A percentile compares a stretch with the other conserved stretches of the same genome.
These are phyloP conservation scores for Leptodactylus fallax DNA, from an alignment of 2,797 vertebrate species.

Conservation along the genomic window DNA sequence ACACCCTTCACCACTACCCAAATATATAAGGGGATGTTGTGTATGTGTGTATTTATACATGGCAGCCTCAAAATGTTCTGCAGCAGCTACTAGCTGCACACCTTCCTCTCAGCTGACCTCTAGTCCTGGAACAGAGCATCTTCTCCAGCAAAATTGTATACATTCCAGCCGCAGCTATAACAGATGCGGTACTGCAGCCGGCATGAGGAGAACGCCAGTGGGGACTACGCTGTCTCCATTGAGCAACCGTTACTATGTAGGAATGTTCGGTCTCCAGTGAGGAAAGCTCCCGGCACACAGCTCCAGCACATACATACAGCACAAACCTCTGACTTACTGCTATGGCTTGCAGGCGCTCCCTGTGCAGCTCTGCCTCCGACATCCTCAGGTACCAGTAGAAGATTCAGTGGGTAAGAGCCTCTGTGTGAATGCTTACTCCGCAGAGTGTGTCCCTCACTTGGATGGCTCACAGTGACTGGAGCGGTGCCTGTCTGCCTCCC, in stretches of 20 bases:
- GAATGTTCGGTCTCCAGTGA: slow-evolving; percentile 31
- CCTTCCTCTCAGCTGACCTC: too few species aligned
- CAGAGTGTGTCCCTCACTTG: slow-evolving; percentile 65
- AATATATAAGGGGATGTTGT: background rate
- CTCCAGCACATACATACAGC: too few species aligned
- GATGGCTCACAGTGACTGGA: slow-evolving; percentile 73
- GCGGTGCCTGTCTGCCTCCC: slow-evolving; percentile 80
- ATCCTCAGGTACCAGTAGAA: slow-evolving; percentile 84
- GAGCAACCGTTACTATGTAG: slow-evolving; percentile 47
- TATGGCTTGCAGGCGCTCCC: slow-evolving; percentile 96
- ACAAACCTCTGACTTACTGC: slow-evolving; percentile 84
- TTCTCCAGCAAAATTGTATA: background rate
- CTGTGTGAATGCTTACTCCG: slow-evolving; percentile 69
- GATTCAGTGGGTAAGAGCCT: slow-evolving; percentile 67
- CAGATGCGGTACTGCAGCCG: background rate
- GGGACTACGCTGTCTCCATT: background rate
- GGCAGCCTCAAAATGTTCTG: background rate
- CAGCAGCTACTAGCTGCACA: too few species aligned
- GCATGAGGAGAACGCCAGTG: background rate
- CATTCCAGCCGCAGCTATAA: background rate
- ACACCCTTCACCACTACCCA: background rate
- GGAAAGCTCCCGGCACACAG: background rate
- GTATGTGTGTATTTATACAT: background rate
- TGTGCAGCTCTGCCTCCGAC: slow-evolving; percentile 97
- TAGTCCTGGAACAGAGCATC: too few species aligned